Evolutionary conservation across 2,888 invertebrate species (phyloP).

Genomic region (Tryphoninae sp.): DNA sequence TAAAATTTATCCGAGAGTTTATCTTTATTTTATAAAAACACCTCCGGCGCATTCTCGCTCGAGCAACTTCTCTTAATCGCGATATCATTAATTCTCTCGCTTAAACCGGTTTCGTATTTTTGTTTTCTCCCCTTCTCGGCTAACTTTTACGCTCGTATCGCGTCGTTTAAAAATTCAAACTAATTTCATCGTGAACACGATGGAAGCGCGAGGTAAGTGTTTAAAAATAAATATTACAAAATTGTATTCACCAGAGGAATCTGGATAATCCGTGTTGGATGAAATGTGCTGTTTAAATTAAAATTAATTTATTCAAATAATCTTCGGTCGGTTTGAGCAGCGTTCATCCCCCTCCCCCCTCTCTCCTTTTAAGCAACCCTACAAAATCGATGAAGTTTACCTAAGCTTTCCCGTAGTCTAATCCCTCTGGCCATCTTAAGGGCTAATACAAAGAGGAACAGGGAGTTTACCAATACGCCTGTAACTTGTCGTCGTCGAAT

Average conservation of each 20-base stretch:
- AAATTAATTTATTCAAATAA: constrained; percentile 10
- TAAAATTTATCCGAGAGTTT: neutral
- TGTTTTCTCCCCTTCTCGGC: neutral
- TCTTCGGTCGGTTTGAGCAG: constrained; percentile 33
- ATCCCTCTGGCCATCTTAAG: constrained; percentile 48
- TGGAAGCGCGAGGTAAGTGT: neutral
- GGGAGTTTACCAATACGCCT: neutral
- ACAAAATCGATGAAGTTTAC: constrained; percentile 54
- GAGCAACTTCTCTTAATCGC: constrained; percentile 17
- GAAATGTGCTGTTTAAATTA: neutral
- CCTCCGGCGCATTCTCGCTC: neutral
- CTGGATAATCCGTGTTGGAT: neutral
- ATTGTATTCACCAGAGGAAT: neutral
- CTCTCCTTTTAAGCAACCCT: neutral
- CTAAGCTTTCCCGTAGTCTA: constrained; percentile 50
- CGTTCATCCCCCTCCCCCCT: neutral
- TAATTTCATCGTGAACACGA: constrained; percentile 18
- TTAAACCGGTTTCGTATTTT: constrained; percentile 14
- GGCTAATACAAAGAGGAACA: neutral
- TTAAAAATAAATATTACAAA: neutral
- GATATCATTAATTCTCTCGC: constrained; percentile 22
- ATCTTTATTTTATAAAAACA: neutral
- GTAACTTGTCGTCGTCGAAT: neutral
- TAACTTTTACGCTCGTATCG: neutral
- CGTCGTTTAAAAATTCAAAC: constrained; percentile 10